Base-by-base conservation (phyloP, 2,113 vertebrate species). In the Aythya baeri region DNA sequence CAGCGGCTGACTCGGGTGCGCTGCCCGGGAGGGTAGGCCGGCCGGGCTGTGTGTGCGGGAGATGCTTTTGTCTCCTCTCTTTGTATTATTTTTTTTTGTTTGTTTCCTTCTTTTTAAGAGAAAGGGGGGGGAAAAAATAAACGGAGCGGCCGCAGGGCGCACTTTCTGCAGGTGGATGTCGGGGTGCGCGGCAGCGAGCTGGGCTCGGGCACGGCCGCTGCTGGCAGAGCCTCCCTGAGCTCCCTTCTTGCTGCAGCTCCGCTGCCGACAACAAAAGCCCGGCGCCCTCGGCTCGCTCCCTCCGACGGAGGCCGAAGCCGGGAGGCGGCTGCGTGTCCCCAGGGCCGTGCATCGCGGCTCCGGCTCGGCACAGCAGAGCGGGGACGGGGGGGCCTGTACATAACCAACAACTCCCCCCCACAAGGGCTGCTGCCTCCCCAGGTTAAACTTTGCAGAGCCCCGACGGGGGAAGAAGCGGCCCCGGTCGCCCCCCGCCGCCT, bases 191-290 rank as follows among this genome's bases (percentile, higher is more conserved):
- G 55, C 34, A 5, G 41, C 12, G 55, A 31, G 31, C 63, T 4
- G 66, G 59, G 16, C 55, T 94, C 18, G 75, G 54, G 25, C 38
- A 22, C 21, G 78, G 79, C 32, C 6, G 9, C 83, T 94, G 84
- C 83, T 76, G 82, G 22, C 54, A 73, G 92, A 89, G 67, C 73
- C 71, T 16, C 17, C 59, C 61, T 36, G 36, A 36, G 36, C 71
- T 16, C 17, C 59, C 61, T 88, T 72, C 43, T 91, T 88, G 70
- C 43, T 93, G 49, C 65, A 76, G 87, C 67, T 88, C 87, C 83
- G 92, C 81, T 86, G 89, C 74, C 82, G 91, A 34, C 66, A 89
- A 94, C 76, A 94, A 90, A 95, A 95, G 36, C 71, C 13, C 55
- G 6, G 0, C 57, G 80, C 83, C 52, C 50, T 84, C 11, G 41